phyloP scores from a whole-genome alignment of 2,888 invertebrate species.

The Lasioglossum lativentre region DNA sequence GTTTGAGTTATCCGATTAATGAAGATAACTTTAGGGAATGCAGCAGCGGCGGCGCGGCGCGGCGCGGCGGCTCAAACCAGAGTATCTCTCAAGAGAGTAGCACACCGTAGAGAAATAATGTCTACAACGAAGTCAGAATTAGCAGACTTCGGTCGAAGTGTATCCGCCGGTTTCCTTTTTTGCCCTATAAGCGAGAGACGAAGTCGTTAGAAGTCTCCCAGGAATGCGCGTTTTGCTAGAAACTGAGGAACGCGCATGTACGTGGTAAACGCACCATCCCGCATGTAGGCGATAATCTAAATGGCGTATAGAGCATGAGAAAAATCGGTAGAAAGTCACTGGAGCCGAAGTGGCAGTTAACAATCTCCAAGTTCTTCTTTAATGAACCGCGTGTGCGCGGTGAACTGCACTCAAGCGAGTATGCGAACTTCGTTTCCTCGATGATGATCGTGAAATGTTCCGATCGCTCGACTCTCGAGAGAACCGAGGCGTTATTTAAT shows the following conservation, averaged over 20 bases:
- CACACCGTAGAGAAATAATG: not conserved
- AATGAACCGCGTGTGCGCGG: not conserved
- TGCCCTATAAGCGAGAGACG: not conserved
- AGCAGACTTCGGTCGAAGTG: not conserved
- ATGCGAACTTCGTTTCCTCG: not conserved
- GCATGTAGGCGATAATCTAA: not conserved
- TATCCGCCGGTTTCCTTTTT: not conserved
- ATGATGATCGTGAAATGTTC: not conserved
- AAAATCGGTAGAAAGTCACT: not conserved
- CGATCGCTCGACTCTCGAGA: not conserved
- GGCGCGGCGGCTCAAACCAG: not conserved
- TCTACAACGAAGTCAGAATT: constrained; percentile 2
- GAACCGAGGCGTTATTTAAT: not conserved
- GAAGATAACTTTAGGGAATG: not conserved
- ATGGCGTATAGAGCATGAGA: not conserved
- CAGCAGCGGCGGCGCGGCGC: no score
- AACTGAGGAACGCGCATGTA: not conserved
- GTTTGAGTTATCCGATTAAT: not conserved
- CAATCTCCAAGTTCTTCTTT: not conserved
- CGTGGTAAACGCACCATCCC: not conserved
- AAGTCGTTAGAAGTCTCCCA: not conserved
- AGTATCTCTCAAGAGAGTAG: not conserved
- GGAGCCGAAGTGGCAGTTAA: not conserved
- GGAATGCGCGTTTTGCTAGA: not conserved
- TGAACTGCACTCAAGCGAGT: not conserved